Conservation (phyloP, 2,797 vertebrate species). For the Anguilla anguilla region DNA sequence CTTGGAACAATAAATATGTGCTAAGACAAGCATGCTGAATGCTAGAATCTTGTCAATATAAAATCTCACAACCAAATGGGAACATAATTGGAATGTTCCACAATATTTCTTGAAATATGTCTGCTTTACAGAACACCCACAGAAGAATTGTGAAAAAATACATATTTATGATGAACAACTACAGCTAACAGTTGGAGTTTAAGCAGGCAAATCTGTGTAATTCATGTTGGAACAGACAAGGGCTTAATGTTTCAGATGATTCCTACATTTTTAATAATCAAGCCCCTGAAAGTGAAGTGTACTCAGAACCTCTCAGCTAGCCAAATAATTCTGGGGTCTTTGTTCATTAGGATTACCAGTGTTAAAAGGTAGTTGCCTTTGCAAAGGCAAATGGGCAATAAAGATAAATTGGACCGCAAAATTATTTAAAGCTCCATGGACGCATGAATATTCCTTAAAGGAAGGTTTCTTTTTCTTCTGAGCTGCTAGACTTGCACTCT, state of each 20-base stretch:
- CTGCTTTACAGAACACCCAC: not conserved
- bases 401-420: not conserved
- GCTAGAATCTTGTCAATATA: not conserved
- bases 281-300: conserved; percentile 44
- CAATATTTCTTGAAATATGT: not conserved
- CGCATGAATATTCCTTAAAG: not conserved
- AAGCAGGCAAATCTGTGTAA: not conserved
- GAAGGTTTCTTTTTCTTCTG: not conserved
- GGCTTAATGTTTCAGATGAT: conserved; percentile 31
- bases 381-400: not conserved
- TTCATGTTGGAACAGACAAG: not conserved
- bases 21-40: not conserved
- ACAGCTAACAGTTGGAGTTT: not conserved
- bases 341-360: conserved; percentile 3
- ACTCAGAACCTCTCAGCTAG: conserved; percentile 57
- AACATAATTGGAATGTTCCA: not conserved
- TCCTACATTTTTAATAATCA: conserved; percentile 48
- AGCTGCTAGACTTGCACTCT: not conserved
- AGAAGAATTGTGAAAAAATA: not conserved
- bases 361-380: not conserved
- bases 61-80: not conserved
- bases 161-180: not conserved
- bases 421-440: not conserved
- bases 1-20: not conserved
- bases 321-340: conserved; percentile 40